Evolutionary conservation across 2,113 vertebrate species (phyloP).

Genomic region (Sisor rabdophorus): DNA sequence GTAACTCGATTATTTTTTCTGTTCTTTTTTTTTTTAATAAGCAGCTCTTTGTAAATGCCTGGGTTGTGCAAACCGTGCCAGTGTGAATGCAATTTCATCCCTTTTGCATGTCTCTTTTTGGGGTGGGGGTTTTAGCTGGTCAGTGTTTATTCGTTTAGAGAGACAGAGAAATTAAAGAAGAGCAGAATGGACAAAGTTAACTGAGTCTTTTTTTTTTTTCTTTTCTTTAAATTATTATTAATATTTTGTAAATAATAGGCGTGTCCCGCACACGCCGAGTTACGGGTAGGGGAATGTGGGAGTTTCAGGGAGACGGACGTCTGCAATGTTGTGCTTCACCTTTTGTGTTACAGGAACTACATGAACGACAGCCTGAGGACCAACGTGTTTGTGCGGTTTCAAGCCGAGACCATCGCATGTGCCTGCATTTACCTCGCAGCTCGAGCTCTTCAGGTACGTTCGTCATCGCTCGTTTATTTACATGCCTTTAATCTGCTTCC

Average conservation of each 20-base stretch:
- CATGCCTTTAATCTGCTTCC: not conserved
- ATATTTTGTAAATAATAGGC: too few relatives aligned
- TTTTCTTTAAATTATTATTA: too few relatives aligned
- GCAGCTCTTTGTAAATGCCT: not conserved
- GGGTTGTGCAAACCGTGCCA: slow-evolving; percentile 11
- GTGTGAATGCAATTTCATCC: slow-evolving; percentile 48
- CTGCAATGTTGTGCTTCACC: slow-evolving; percentile 52
- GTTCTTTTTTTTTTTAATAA: not conserved
- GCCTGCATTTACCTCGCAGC: slow-evolving; percentile 98
- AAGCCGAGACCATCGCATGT: slow-evolving; percentile 95
- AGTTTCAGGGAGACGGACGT: slow-evolving; percentile 37
- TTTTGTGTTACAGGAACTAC: slow-evolving; percentile 85
- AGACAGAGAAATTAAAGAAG: slow-evolving; percentile 37
- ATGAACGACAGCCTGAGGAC: slow-evolving; percentile 98
- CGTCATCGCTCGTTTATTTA: too few relatives aligned
- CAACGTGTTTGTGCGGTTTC: slow-evolving; percentile 95
- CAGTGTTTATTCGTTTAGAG: slow-evolving; percentile 34
- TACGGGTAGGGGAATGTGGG: slow-evolving; percentile 1
- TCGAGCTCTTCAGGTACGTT: slow-evolving; percentile 85
- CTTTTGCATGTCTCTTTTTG: slow-evolving; percentile 46
- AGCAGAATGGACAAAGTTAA: slow-evolving; percentile 91
- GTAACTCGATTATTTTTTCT: not conserved
- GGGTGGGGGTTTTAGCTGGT: not conserved
- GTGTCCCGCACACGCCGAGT: slow-evolving; percentile 41
- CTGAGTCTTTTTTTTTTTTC: slow-evolving; percentile 82